Evolutionary conservation across 2,113 vertebrate species (phyloP).

Genomic region (Ondatra zibethicus): DNA sequence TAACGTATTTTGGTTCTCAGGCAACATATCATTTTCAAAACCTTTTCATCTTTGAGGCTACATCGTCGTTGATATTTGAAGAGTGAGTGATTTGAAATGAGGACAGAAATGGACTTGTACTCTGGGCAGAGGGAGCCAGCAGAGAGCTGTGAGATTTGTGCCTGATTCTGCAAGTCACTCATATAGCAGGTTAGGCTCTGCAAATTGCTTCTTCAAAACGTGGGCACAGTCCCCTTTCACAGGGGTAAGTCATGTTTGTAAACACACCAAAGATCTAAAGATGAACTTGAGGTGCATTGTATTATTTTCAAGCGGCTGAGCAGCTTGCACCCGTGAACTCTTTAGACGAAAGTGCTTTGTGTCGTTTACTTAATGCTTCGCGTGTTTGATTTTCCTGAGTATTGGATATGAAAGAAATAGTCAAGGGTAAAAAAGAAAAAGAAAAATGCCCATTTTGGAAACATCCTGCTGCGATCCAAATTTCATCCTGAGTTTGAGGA

Average conservation of each 20-base stretch:
- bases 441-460: conserved; percentile 38
- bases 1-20: not conserved
- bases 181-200: not conserved
- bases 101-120: conserved; percentile 44
- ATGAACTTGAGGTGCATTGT: not conserved
- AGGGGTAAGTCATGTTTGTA: conserved; percentile 49
- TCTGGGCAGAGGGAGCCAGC: not conserved
- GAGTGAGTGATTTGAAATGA: conserved; percentile 60
- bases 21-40: conserved; percentile 28
- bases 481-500: conserved; percentile 20
- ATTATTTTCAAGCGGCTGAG: conserved; percentile 68
- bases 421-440: not conserved
- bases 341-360: conserved; percentile 47
- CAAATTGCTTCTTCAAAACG: not conserved
- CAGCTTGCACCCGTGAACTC: conserved; percentile 67
- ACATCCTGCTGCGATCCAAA: not conserved
- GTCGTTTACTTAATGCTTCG: conserved; percentile 58
- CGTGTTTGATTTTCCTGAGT: conserved; percentile 66
- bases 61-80: conserved; percentile 59
- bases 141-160: conserved; percentile 61
- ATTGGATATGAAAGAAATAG: not conserved
- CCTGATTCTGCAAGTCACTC: conserved; percentile 48
- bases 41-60: conserved; percentile 1
- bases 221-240: not conserved
- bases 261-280: conserved; percentile 49